phyloP scores from a whole-genome alignment of 2,888 invertebrate genomes.

The Drosophila algonquin region DNA sequence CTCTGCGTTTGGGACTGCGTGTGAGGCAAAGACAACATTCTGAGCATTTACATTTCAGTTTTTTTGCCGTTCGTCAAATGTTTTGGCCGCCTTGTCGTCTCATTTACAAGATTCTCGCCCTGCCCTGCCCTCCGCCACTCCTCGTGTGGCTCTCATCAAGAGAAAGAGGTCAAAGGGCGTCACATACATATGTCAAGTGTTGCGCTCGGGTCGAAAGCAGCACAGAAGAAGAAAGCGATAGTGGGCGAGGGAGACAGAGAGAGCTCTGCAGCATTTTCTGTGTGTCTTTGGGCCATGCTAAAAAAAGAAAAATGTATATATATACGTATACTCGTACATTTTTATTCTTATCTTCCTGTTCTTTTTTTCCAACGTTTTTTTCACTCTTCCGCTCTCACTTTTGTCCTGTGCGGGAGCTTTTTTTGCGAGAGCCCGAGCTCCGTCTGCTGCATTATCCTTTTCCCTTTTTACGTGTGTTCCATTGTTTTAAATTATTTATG shows the following conservation, averaged over 20 bases:
- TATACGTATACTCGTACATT: conserved; percentile 55
- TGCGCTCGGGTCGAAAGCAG: conserved; percentile 53
- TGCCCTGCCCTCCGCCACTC: neutral
- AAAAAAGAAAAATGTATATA: conserved; percentile 11
- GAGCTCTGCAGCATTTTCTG: conserved; percentile 17
- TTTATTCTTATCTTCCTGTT: conserved; percentile 71
- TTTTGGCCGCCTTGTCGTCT: conserved; percentile 50
- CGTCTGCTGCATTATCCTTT: conserved; percentile 69
- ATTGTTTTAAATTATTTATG: conserved; percentile 81
- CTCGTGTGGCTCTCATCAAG: conserved; percentile 31
- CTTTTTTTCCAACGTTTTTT: conserved; percentile 28
- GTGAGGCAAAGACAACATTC: conserved; percentile 58
- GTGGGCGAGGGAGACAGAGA: conserved; percentile 3
- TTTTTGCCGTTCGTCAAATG: conserved; percentile 58
- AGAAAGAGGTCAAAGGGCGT: conserved; percentile 81
- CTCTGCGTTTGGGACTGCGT: conserved; percentile 16
- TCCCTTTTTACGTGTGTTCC: conserved; percentile 72
- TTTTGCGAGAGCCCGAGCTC: conserved; percentile 41
- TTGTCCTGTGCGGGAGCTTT: conserved; percentile 56
- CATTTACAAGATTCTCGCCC: conserved; percentile 58
- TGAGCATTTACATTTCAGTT: conserved; percentile 61
- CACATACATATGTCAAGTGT: conserved; percentile 81
- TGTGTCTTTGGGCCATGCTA: conserved; percentile 33
- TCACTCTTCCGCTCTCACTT: conserved; percentile 60
- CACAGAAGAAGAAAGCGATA: conserved; percentile 1